Conservation (phyloP, 2,888 invertebrate species). For the Sericinus montela region DNA sequence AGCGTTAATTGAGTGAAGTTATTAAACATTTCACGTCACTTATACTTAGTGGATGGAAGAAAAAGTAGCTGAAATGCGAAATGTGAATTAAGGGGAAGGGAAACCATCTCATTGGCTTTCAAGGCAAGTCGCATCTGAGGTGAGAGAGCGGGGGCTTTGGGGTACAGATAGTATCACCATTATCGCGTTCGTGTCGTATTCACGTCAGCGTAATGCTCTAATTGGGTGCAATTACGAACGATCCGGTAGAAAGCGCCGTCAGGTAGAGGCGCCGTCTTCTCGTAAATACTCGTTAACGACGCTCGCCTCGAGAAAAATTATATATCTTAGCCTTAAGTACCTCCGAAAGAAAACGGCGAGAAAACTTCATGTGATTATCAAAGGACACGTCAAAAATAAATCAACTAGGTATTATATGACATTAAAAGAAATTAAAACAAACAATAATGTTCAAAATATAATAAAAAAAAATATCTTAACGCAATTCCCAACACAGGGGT, state of each 20-base stretch:
- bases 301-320: constrained; percentile 69
- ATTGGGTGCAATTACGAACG: constrained; percentile 76
- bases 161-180: constrained; percentile 69
- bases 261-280: constrained; percentile 69
- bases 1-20: constrained; percentile 70
- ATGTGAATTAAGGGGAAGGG: constrained; percentile 63
- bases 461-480: no score
- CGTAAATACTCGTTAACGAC: constrained; percentile 77
- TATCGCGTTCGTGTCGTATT: constrained; percentile 72
- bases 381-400: constrained; percentile 57
- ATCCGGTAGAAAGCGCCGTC: constrained; percentile 68
- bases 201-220: constrained; percentile 78
- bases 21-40: constrained; percentile 62
- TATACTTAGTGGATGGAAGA: constrained; percentile 58
- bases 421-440: constrained; percentile 15
- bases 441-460: no score
- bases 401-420: constrained; percentile 55
- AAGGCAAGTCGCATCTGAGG: constrained; percentile 32
- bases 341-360: constrained; percentile 56
- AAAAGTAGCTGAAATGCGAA: constrained; percentile 55
- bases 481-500: no score
- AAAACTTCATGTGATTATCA: constrained; percentile 61
- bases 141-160: constrained; percentile 30
- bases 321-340: constrained; percentile 66
- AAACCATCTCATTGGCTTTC: constrained; percentile 56